Percentiles rank a stretch among this genome's conserved stretches.
Conservation (phyloP, 2,113 vertebrate genomes). For the Misgurnus anguillicaudatus region DNA sequence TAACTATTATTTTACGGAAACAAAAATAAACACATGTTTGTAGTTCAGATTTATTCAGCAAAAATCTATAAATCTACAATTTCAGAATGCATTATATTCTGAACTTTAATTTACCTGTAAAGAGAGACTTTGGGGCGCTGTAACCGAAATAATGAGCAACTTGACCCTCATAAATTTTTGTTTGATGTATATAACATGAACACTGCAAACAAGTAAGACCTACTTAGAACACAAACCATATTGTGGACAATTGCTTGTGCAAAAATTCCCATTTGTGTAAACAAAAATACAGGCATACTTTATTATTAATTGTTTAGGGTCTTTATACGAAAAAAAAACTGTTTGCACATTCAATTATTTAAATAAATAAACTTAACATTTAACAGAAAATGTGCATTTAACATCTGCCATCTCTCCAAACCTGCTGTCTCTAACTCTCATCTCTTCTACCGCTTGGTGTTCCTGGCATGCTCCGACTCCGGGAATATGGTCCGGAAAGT, state of each 20-base stretch:
- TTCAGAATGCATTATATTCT: constrained; percentile 10
- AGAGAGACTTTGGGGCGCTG: not conserved
- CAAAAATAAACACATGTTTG: not conserved
- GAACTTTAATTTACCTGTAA: not conserved
- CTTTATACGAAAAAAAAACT: not conserved
- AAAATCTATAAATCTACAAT: not conserved
- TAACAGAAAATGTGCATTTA: not conserved
- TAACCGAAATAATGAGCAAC: constrained; percentile 1
- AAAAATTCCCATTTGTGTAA: not conserved
- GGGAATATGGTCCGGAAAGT: constrained; percentile 88
- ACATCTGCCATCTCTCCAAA: not conserved
- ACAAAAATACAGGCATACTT: not conserved
- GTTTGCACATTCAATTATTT: not conserved
- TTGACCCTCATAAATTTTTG: not conserved
- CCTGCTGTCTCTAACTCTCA: not conserved
- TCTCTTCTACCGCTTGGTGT: not conserved
- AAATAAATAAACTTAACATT: not conserved
- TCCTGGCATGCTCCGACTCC: constrained; percentile 60
- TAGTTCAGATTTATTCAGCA: constrained; percentile 5
- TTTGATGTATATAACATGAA: constrained; percentile 1
- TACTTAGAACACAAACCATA: not conserved
- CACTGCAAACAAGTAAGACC: not conserved
- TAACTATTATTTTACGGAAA: not conserved
- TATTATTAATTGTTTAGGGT: not conserved
- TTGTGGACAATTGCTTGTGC: not conserved